These are phyloP conservation scores for Acromyrmex echinatior DNA, from an alignment of 1,140 invertebrate genomes.

Conservation along the genomic window DNA sequence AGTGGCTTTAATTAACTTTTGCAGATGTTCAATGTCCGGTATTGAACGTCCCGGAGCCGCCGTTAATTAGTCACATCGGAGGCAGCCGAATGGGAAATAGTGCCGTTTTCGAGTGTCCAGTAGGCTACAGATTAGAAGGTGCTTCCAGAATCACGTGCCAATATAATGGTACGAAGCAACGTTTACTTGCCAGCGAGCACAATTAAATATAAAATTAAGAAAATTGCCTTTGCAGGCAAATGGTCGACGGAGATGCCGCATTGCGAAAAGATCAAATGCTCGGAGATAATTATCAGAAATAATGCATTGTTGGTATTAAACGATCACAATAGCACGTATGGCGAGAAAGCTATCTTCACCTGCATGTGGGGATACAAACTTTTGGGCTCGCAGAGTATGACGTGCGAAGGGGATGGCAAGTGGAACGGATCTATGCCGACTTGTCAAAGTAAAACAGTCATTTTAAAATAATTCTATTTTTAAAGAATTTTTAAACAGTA, in stretches of 20 bases:
- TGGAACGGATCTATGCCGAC: constrained; percentile 93
- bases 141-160: constrained; percentile 91
- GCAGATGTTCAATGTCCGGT: constrained; percentile 89
- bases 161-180: constrained; percentile 88
- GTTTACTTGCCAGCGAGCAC: neutral
- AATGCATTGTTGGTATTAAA: constrained; percentile 88
- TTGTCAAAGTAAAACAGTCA: constrained; percentile 89
- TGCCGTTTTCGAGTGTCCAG: constrained; percentile 90
- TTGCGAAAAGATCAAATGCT: constrained; percentile 92
- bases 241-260: constrained; percentile 92
- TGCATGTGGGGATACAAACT: constrained; percentile 94
- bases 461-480: neutral
- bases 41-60: constrained; percentile 84
- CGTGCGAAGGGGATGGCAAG: constrained; percentile 91
- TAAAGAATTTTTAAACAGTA: neutral
- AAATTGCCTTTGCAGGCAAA: constrained; percentile 87
- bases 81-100: constrained; percentile 90
- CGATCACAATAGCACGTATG: constrained; percentile 89
- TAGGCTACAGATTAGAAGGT: constrained; percentile 91
- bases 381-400: constrained; percentile 90
- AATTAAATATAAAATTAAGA: neutral
- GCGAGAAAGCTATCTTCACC: constrained; percentile 91
- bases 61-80: constrained; percentile 88
- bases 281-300: constrained; percentile 86
- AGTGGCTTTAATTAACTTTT: constrained; percentile 68